Percentiles rank a stretch among this genome's conserved stretches.
phyloP scores from a whole-genome alignment of 1,140 invertebrate species.

The Uloborus diversus region DNA sequence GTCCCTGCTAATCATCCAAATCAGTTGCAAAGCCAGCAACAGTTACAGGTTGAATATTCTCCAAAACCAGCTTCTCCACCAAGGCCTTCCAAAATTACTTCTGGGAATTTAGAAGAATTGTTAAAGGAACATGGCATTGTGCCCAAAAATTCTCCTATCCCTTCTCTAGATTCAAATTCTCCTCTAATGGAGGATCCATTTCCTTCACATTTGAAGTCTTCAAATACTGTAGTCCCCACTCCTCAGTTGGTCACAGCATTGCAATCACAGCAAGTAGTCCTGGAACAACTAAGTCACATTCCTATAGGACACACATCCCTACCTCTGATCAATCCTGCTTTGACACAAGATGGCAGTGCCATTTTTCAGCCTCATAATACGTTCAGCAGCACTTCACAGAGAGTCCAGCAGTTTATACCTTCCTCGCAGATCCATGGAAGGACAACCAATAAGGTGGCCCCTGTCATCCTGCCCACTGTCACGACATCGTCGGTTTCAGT shows the following conservation, averaged over 20 bases:
- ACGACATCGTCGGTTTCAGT: conserved; percentile 1
- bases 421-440: conserved; percentile 21
- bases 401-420: conserved; percentile 22
- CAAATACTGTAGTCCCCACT: conserved; percentile 7
- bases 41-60: conserved; percentile 13
- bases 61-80: conserved; percentile 22
- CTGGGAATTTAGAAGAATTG: conserved; percentile 61
- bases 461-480: conserved; percentile 18
- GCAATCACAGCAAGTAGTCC: conserved; percentile 6
- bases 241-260: conserved; percentile 30
- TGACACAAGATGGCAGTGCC: conserved; percentile 60
- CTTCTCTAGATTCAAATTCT: conserved; percentile 46
- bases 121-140: conserved; percentile 61
- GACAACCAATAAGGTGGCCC: neutral
- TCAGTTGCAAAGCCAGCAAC: neutral
- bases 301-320: conserved; percentile 1
- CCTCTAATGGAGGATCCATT: conserved; percentile 26
- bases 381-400: neutral
- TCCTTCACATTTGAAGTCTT: neutral
- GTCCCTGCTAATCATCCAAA: conserved; percentile 10
- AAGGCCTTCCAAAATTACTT: conserved; percentile 41
- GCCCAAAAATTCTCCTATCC: conserved; percentile 38
- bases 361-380: conserved; percentile 57
- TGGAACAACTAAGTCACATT: conserved; percentile 28
- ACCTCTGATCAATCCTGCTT: conserved; percentile 58